Conservation (phyloP, 2,797 vertebrate species). For the Prionace glauca region DNA sequence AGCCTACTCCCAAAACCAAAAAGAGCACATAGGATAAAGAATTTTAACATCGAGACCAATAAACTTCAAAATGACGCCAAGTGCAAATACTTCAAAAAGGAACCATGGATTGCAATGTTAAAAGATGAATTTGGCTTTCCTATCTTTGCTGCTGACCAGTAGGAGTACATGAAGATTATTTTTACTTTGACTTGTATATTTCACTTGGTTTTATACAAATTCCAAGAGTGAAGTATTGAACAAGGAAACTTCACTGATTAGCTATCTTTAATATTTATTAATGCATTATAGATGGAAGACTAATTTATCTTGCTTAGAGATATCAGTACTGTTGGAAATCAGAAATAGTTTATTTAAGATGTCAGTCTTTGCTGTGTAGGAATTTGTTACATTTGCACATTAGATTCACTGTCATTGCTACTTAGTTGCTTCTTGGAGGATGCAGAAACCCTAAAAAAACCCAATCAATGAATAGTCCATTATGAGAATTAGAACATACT, state of each 20-base stretch:
- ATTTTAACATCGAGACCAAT: conserved; percentile 5
- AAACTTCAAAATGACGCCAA: conserved; percentile 30
- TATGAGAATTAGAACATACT: neutral
- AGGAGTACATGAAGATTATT: conserved; percentile 1
- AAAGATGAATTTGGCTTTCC: neutral
- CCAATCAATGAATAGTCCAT: neutral
- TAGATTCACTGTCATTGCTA: neutral
- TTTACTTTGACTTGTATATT: neutral
- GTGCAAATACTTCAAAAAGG: conserved; percentile 21
- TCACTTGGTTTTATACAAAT: neutral
- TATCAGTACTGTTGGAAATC: conserved; percentile 6
- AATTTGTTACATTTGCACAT: conserved; percentile 28
- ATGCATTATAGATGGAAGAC: neutral
- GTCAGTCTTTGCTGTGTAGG: neutral
- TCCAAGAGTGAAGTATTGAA: neutral
- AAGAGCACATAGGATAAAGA: conserved; percentile 48
- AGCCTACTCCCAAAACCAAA: conserved; percentile 51
- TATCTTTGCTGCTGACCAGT: neutral
- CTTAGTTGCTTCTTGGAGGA: neutral
- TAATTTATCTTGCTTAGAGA: conserved; percentile 3
- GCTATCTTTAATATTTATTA: neutral
- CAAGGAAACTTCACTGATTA: conserved; percentile 23
- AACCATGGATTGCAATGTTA: neutral
- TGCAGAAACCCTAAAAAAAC: neutral
- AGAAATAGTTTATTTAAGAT: conserved; percentile 27